phyloP scores from a whole-genome alignment of 1,140 invertebrate genomes.

The Drosophila arizonae region DNA sequence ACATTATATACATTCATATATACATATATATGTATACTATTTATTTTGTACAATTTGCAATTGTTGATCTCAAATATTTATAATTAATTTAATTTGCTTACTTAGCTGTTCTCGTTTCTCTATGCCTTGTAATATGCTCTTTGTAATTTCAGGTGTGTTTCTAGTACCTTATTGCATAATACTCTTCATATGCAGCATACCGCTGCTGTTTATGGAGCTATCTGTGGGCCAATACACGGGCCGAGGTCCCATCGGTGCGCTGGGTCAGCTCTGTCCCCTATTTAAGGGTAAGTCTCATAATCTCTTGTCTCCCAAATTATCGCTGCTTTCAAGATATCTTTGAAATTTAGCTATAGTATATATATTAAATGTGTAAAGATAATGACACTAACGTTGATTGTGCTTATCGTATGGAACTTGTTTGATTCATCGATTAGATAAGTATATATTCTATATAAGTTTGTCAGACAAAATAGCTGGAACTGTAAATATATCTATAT shows the following conservation, averaged over 20 bases:
- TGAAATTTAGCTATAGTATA: too few species aligned
- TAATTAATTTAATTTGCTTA: conserved; percentile 77
- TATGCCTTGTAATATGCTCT: conserved; percentile 16
- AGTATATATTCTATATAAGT: not conserved
- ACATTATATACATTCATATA: not conserved
- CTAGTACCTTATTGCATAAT: conserved; percentile 93
- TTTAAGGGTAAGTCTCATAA: conserved; percentile 88
- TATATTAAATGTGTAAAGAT: too few species aligned
- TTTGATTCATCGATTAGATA: not conserved
- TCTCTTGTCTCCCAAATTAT: too few species aligned
- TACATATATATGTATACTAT: not conserved
- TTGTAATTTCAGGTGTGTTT: conserved; percentile 87
- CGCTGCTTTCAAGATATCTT: too few species aligned
- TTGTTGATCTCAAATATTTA: conserved; percentile 74
- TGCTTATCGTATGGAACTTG: not conserved
- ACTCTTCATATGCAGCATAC: conserved; percentile 90
- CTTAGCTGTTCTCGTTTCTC: conserved; percentile 53
- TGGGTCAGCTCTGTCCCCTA: conserved; percentile 92
- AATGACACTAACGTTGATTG: too few species aligned
- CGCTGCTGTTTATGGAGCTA: conserved; percentile 93
- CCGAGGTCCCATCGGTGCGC: conserved; percentile 90
- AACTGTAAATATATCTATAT: conserved; percentile 5
- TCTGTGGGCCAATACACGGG: conserved; percentile 92
- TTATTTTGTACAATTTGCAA: conserved; percentile 57
- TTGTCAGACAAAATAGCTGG: conserved; percentile 1